A percentile compares a stretch with the other conserved stretches of the same genome.
Evolutionary conservation across 2,113 vertebrate genomes (phyloP).

Genomic region (Cheilinus undulatus): DNA sequence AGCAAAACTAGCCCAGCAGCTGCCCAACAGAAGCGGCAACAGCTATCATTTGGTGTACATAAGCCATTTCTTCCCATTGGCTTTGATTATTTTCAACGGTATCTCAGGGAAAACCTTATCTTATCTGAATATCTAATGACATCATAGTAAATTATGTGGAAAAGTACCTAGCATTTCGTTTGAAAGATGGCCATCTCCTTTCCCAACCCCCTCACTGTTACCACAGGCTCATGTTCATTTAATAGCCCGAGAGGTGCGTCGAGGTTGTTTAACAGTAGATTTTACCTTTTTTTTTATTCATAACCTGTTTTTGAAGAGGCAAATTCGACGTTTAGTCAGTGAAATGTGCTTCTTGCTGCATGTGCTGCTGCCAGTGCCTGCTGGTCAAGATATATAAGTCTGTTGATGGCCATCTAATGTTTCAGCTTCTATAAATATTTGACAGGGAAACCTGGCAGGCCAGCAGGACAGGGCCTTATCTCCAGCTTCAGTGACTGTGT

Average conservation of each 20-base stretch:
- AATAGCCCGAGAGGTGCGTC: constrained; percentile 20
- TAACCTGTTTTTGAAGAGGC: not conserved
- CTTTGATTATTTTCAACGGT: not conserved
- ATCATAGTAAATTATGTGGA: constrained; percentile 54
- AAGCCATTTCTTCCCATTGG: not conserved
- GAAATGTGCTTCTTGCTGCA: constrained; percentile 10
- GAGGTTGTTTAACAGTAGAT: constrained; percentile 22
- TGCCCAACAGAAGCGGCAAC: no score
- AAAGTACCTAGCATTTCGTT: constrained; percentile 53
- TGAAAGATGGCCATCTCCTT: constrained; percentile 29
- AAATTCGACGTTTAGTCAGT: not conserved
- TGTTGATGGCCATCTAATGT: constrained; percentile 73
- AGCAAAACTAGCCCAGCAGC: constrained; percentile 58
- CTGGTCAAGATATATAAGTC: constrained; percentile 36
- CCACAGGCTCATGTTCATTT: constrained; percentile 23
- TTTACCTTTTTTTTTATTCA: not conserved
- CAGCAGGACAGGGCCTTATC: constrained; percentile 63
- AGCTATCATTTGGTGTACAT: constrained; percentile 2
- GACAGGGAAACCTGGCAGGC: constrained; percentile 74
- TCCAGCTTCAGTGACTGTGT: constrained; percentile 50
- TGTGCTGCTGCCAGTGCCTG: constrained; percentile 22
- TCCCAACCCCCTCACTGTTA: constrained; percentile 35
- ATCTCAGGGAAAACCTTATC: not conserved
- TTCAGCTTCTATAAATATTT: constrained; percentile 84
- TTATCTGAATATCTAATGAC: constrained; percentile 26